Conservation (phyloP, 2,797 vertebrate genomes). For the Myotis vivesi region DNA sequence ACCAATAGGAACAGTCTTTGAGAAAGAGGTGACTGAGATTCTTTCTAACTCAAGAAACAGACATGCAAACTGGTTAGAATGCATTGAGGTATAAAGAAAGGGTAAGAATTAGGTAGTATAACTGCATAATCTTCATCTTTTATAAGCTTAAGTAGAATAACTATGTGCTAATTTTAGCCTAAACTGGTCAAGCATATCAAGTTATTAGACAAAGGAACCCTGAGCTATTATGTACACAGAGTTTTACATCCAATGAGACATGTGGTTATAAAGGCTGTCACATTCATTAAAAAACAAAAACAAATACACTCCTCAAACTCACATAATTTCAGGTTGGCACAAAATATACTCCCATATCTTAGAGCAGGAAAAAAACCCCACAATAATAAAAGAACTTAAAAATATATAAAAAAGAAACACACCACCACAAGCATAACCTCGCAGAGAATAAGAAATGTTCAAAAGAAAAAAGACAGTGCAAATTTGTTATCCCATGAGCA, state of each 20-base stretch:
- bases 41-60: constrained; percentile 55
- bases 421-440: not conserved
- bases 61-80: constrained; percentile 50
- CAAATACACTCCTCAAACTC: not conserved
- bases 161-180: not conserved
- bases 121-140: constrained; percentile 8
- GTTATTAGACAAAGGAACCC: not conserved
- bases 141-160: constrained; percentile 17
- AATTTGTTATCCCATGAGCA: not conserved
- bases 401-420: not conserved
- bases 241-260: constrained; percentile 38
- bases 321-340: constrained; percentile 51
- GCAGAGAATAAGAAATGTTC: constrained; percentile 6
- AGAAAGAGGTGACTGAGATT: constrained; percentile 48
- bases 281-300: not conserved
- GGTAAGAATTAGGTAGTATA: constrained; percentile 2
- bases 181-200: constrained; percentile 23
- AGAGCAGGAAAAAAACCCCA: not conserved
- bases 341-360: constrained; percentile 29
- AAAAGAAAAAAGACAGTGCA: constrained; percentile 37
- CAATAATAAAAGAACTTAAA: constrained; percentile 9
- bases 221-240: constrained; percentile 18
- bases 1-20: not conserved
- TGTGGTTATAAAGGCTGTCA: not conserved
- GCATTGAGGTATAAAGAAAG: constrained; percentile 13